phyloP scores from a whole-genome alignment of 1,140 invertebrate genomes.

The Lineus longissimus region DNA sequence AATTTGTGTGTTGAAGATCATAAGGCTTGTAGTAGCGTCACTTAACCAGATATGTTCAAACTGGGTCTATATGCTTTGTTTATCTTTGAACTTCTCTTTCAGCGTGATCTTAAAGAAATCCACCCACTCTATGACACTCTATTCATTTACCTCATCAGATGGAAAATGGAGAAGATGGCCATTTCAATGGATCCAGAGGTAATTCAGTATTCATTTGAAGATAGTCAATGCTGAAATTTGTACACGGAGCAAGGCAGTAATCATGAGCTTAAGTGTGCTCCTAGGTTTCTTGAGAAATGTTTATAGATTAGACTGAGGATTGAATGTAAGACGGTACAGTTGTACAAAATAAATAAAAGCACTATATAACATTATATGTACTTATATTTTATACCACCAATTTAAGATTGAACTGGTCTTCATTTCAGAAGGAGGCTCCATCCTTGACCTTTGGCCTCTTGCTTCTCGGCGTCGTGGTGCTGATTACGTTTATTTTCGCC shows the following conservation, averaged over 20 bases:
- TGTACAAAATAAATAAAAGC: not conserved
- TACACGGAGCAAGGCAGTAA: too few species aligned
- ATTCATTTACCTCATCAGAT: slow-evolving; percentile 26
- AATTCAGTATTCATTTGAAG: not conserved
- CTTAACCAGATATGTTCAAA: too few species aligned
- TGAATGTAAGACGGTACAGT: not conserved
- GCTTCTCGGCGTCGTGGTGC: slow-evolving; percentile 16
- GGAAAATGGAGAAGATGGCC: slow-evolving; percentile 21
- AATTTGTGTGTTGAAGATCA: too few species aligned
- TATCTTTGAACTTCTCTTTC: slow-evolving; percentile 12
- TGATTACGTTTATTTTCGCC: slow-evolving; percentile 21
- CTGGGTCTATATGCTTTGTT: too few species aligned
- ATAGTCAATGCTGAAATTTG: not conserved
- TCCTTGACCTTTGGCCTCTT: slow-evolving; percentile 20
- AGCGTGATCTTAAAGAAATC: slow-evolving; percentile 29
- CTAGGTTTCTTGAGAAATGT: not conserved
- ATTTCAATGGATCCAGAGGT: not conserved
- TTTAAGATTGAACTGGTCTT: slow-evolving; percentile 2
- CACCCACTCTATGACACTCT: slow-evolving; percentile 36
- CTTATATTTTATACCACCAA: too few species aligned
- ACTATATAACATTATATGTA: too few species aligned
- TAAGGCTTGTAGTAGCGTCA: too few species aligned
- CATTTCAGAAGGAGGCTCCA: slow-evolving; percentile 19
- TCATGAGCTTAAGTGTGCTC: not conserved
- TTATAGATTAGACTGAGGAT: not conserved